A percentile compares a stretch with the other conserved stretches of the same genome.
These are phyloP conservation scores for Gyrodactylus bullatarudis DNA, from an alignment of 1,140 invertebrate genomes.

Conservation along the genomic window DNA sequence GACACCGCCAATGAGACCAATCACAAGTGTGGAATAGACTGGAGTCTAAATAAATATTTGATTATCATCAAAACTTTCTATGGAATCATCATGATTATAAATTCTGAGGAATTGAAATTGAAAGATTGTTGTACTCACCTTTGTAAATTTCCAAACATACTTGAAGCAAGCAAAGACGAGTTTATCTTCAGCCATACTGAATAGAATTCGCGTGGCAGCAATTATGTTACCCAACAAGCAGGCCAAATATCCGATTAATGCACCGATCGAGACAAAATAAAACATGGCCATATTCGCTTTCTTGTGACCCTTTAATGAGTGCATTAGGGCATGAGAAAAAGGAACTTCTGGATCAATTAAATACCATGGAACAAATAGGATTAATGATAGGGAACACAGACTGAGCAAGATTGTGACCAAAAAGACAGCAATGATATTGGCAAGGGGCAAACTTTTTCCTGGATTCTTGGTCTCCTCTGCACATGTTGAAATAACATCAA, in stretches of 20 bases:
- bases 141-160: slow-evolving; percentile 34
- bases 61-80: too few species aligned
- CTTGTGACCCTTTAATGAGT: slow-evolving; percentile 17
- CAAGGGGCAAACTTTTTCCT: not conserved
- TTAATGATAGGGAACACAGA: not conserved
- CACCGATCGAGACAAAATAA: slow-evolving; percentile 45
- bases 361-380: not conserved
- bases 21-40: slow-evolving; percentile 38
- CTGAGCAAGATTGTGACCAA: not conserved
- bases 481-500: slow-evolving; percentile 19
- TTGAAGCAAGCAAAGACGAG: slow-evolving; percentile 39
- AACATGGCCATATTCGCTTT: slow-evolving; percentile 33
- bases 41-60: slow-evolving; percentile 19
- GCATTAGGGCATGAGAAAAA: slow-evolving; percentile 37
- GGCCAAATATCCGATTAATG: slow-evolving; percentile 47
- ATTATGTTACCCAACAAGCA: slow-evolving; percentile 47
- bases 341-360: slow-evolving; percentile 34
- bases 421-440: slow-evolving; percentile 7
- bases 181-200: slow-evolving; percentile 50
- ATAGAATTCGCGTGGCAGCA: slow-evolving; percentile 41
- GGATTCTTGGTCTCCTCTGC: slow-evolving; percentile 8
- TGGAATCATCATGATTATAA: too few species aligned
- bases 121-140: too few species aligned
- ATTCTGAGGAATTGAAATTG: too few species aligned
- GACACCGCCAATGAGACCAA: slow-evolving; percentile 36